These are phyloP conservation scores for Pithys albifrons DNA, from an alignment of 2,113 vertebrate species.

Conservation along the genomic window DNA sequence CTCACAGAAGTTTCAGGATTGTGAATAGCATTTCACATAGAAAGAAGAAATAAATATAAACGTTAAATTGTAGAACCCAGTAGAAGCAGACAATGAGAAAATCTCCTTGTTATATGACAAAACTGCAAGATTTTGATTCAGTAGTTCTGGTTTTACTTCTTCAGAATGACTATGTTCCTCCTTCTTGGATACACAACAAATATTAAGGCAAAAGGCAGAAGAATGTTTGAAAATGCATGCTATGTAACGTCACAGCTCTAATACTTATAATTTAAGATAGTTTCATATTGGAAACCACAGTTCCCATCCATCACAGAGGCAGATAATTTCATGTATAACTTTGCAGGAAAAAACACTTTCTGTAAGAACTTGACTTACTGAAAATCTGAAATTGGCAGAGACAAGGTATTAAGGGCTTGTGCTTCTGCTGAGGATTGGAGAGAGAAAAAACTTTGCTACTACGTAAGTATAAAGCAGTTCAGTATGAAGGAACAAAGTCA, in stretches of 20 bases:
- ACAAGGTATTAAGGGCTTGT: background rate
- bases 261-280: background rate
- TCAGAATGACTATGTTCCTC: background rate
- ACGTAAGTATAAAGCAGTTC: background rate
- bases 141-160: background rate
- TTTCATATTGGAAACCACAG: background rate
- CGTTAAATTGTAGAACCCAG: background rate
- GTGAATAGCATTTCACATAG: background rate
- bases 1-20: background rate
- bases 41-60: background rate
- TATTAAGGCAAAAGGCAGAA: background rate
- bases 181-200: background rate
- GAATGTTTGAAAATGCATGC: background rate
- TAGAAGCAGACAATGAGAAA: background rate
- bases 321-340: background rate
- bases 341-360: background rate
- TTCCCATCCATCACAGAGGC: background rate
- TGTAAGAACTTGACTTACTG: background rate
- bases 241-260: background rate
- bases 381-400: background rate
- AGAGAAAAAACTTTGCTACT: background rate
- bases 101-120: background rate
- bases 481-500: slow-evolving; percentile 3
- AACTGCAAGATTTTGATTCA: background rate
- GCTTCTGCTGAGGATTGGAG: background rate